Evolutionary conservation across 2,797 vertebrate genomes (phyloP).

Genomic region (Aquila chrysaetos): DNA sequence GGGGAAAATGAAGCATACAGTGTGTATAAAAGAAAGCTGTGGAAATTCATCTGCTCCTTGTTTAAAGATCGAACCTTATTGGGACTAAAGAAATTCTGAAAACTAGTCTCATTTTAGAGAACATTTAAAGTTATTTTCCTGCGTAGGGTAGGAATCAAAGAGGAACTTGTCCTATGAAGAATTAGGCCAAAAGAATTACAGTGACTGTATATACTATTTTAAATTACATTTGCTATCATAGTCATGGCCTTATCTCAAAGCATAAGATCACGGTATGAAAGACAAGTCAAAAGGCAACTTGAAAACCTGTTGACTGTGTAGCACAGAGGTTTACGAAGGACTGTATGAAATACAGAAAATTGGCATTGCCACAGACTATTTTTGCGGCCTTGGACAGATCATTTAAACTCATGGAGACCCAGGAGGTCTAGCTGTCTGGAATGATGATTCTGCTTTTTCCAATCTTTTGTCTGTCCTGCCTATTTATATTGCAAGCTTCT

Average conservation of each 20-base stretch:
- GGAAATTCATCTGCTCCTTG: neutral
- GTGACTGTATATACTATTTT: neutral
- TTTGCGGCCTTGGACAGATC: neutral
- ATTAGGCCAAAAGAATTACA: constrained; percentile 8
- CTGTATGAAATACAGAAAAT: neutral
- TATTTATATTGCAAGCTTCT: neutral
- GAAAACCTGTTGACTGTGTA: neutral
- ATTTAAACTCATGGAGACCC: neutral
- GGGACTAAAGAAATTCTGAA: neutral
- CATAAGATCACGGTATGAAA: neutral
- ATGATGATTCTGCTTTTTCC: neutral
- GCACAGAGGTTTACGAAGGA: neutral
- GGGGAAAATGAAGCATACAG: neutral
- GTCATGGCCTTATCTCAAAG: constrained; percentile 12
- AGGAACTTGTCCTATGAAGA: neutral
- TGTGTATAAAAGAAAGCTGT: neutral
- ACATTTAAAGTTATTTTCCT: neutral
- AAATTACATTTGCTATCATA: constrained; percentile 41
- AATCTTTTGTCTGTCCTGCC: neutral
- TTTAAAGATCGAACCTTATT: neutral
- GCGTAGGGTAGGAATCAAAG: neutral
- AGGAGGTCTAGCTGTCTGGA: neutral
- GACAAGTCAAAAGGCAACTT: constrained; percentile 36
- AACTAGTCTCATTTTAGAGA: neutral
- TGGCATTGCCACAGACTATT: neutral